Percentiles rank a stretch among this genome's conserved stretches.
Conservation (phyloP, 2,113 vertebrate genomes). For the Plecotus auritus region DNA sequence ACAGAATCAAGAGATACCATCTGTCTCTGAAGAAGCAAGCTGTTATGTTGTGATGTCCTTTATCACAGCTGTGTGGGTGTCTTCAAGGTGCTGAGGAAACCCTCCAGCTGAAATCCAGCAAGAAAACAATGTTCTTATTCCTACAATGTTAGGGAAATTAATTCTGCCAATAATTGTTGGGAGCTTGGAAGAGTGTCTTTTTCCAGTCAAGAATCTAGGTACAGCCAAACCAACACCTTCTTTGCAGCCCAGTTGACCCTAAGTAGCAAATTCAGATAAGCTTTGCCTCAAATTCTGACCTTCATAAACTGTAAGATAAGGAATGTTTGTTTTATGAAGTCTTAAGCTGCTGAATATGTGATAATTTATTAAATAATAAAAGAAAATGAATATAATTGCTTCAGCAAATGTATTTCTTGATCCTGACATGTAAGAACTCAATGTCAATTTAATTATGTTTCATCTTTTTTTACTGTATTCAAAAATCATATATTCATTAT, state of each 20-base stretch:
- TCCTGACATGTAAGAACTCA: neutral
- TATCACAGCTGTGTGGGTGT: neutral
- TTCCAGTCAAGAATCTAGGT: neutral
- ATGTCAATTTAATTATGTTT: neutral
- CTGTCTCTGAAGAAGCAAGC: neutral
- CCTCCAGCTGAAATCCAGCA: neutral
- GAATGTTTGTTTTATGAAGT: neutral
- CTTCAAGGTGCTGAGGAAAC: neutral
- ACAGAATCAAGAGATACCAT: neutral
- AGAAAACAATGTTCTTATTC: neutral
- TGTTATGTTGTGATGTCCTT: neutral
- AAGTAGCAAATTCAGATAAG: neutral
- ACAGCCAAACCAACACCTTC: neutral
- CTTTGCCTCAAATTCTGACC: neutral
- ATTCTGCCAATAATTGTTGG: neutral
- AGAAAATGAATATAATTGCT: neutral
- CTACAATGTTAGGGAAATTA: neutral
- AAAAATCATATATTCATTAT: neutral
- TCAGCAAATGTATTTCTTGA: neutral
- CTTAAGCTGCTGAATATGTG: neutral
- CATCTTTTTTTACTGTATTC: neutral
- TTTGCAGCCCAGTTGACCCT: neutral
- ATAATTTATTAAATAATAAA: neutral
- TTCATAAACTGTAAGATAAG: neutral
- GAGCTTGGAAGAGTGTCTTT: neutral